Evolutionary conservation across 2,888 invertebrate species (phyloP).

Genomic region (Drosophila paracracens): DNA sequence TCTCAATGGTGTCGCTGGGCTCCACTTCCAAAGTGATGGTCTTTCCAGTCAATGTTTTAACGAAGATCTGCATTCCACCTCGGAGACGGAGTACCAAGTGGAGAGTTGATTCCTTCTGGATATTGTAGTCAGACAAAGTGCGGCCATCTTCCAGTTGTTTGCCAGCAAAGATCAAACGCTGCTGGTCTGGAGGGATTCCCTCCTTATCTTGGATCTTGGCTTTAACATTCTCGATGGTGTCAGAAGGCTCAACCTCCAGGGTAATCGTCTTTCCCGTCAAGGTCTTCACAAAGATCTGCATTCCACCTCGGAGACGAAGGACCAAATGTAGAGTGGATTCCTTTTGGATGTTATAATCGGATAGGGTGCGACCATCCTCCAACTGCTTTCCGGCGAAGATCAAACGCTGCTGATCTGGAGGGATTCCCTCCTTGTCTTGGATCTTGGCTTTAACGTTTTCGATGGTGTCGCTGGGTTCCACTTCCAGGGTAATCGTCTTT

Average conservation of each 20-base stretch:
- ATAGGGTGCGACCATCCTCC: constrained; percentile 76
- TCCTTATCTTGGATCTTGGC: too few relatives aligned
- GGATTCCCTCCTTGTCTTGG: constrained; percentile 78
- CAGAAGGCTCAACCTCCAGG: rapidly evolving
- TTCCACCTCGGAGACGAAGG: constrained; percentile 17
- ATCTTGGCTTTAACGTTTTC: constrained; percentile 79
- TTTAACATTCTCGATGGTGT: too few relatives aligned
- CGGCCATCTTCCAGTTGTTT: rapidly evolving
- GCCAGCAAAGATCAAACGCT: too few relatives aligned
- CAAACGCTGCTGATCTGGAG: constrained; percentile 79
- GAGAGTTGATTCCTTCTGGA: rapidly evolving
- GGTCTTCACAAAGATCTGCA: too few relatives aligned
- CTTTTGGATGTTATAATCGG: constrained; percentile 79
- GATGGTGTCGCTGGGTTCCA: constrained; percentile 63
- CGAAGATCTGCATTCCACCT: too few relatives aligned
- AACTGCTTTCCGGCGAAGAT: constrained; percentile 78
- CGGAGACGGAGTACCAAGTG: too few relatives aligned
- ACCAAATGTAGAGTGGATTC: constrained; percentile 78
- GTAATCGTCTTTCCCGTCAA: too few relatives aligned
- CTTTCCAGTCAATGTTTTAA: too few relatives aligned
- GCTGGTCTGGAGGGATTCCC: too few relatives aligned
- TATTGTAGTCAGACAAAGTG: rapidly evolving
- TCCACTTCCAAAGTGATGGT: too few relatives aligned
- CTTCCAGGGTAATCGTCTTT: constrained; percentile 51
- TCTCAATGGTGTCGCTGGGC: rapidly evolving